Conservation (phyloP, 1,140 invertebrate species). For the Cydia pomonella region DNA sequence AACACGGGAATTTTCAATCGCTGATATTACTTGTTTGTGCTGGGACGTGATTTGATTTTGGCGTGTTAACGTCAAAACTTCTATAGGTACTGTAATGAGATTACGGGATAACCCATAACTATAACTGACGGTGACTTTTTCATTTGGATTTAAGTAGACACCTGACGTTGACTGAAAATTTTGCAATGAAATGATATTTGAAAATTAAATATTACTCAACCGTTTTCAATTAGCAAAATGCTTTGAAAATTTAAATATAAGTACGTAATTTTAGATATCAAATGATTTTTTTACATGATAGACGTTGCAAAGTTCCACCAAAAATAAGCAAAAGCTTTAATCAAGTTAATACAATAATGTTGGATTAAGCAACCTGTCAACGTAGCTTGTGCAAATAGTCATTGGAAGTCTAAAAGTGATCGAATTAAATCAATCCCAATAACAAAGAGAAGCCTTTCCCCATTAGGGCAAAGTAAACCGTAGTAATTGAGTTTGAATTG, state of each 20-base stretch:
- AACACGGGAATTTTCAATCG: constrained; percentile 32
- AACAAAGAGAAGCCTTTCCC: constrained; percentile 67
- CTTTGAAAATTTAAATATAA: neutral
- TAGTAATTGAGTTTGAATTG: constrained; percentile 73
- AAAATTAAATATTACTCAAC: neutral
- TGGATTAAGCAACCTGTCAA: neutral
- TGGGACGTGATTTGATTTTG: constrained; percentile 32
- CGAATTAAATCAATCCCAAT: constrained; percentile 62
- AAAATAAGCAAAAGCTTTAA: neutral
- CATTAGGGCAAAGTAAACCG: constrained; percentile 68
- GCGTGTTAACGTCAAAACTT: constrained; percentile 31
- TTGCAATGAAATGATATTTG: neutral
- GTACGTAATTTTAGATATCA: neutral
- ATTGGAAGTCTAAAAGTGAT: constrained; percentile 57
- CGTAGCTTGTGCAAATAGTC: constrained; percentile 46
- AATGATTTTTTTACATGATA: neutral
- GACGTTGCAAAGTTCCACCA: neutral
- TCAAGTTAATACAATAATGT: neutral
- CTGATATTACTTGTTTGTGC: constrained; percentile 34
- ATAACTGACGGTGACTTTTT: neutral
- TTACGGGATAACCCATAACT: neutral
- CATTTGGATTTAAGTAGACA: neutral
- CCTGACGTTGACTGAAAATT: neutral
- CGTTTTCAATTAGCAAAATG: neutral
- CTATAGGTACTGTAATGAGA: constrained; percentile 11